A percentile compares a stretch with the other conserved stretches of the same genome.
phyloP scores from a whole-genome alignment of 2,888 invertebrate species.

The Unio pictorum region DNA sequence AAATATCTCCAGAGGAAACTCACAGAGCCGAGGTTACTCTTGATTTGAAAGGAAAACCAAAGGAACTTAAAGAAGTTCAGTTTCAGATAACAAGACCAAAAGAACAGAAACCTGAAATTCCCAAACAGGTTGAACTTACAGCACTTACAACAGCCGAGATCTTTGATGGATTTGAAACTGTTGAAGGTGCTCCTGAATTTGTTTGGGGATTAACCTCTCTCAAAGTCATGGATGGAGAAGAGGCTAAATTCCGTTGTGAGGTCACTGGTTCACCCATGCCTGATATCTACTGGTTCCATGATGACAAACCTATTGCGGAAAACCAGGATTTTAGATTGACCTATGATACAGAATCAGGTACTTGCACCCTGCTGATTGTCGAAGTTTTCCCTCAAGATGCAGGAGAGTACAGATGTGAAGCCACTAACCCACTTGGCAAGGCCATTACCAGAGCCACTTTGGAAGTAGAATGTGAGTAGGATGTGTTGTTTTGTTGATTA shows the following conservation, averaged over 20 bases:
- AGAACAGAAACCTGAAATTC: slow-evolving; percentile 23
- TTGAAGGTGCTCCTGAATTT: slow-evolving; percentile 83
- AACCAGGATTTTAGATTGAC: slow-evolving; percentile 63
- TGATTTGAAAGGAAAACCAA: slow-evolving; percentile 40
- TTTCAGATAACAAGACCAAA: slow-evolving; percentile 34
- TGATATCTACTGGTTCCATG: slow-evolving; percentile 88
- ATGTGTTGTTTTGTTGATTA: slow-evolving; percentile 1
- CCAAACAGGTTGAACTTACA: slow-evolving; percentile 25
- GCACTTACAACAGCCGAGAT: slow-evolving; percentile 42
- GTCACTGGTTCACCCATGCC: slow-evolving; percentile 61
- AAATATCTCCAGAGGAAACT: slow-evolving; percentile 19
- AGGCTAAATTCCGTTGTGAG: slow-evolving; percentile 77
- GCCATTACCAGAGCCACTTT: slow-evolving; percentile 82
- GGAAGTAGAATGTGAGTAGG: slow-evolving; percentile 66
- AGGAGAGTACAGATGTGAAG: slow-evolving; percentile 96
- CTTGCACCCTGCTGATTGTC: slow-evolving; percentile 87
- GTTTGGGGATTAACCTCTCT: slow-evolving; percentile 81
- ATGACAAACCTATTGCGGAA: slow-evolving; percentile 76
- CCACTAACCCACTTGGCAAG: slow-evolving; percentile 94
- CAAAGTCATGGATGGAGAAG: slow-evolving; percentile 93
- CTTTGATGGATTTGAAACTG: slow-evolving; percentile 67
- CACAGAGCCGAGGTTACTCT: slow-evolving; percentile 40
- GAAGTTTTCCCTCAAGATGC: slow-evolving; percentile 98
- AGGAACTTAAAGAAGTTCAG: slow-evolving; percentile 34
- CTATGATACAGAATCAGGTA: slow-evolving; percentile 64